Percentiles rank a stretch among this genome's conserved stretches.
phyloP scores from a whole-genome alignment of 2,113 vertebrate genomes.

The Scolopax mira region DNA sequence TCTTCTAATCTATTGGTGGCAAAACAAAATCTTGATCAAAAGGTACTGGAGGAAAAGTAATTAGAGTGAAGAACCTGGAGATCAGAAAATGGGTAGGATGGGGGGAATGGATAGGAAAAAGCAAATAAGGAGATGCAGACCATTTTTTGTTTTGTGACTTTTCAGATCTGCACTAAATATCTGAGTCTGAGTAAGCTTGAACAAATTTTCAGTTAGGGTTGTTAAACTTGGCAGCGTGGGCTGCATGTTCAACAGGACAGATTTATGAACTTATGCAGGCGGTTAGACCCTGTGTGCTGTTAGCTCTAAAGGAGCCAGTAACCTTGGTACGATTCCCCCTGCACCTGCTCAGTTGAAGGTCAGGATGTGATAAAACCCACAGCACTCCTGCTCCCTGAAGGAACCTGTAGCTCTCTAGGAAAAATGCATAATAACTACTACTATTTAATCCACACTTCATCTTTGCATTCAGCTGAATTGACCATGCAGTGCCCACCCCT shows the following conservation, averaged over 20 bases:
- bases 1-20: neutral
- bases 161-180: neutral
- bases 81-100: neutral
- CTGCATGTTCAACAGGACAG: neutral
- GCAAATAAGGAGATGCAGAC: neutral
- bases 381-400: neutral
- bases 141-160: neutral
- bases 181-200: neutral
- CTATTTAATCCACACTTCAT: neutral
- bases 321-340: neutral
- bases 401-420: neutral
- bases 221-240: neutral
- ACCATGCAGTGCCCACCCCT: neutral
- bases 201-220: neutral
- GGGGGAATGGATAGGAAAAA: neutral
- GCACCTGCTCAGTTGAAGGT: slow-evolving; percentile 11
- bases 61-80: neutral
- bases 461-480: neutral
- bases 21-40: neutral
- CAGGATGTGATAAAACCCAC: neutral
- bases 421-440: neutral
- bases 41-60: neutral
- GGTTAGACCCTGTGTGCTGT: neutral
- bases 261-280: neutral
- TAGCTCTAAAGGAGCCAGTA: neutral